Evolutionary conservation across 2,888 invertebrate genomes (phyloP), one percentile per base, ranked within the genome.

Genomic region (Eulithis testata): DNA sequence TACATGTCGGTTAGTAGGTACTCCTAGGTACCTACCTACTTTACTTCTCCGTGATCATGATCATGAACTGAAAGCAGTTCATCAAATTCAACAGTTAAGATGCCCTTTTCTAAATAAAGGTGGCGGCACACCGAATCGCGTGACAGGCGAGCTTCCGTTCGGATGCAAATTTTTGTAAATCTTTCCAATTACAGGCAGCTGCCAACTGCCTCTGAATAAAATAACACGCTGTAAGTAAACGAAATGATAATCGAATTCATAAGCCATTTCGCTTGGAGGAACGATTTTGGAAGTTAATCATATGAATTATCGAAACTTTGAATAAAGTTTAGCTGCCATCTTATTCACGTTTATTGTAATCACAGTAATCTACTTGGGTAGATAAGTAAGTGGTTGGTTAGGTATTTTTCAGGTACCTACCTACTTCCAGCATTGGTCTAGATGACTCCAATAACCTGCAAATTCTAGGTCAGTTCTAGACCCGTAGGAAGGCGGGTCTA

Each of bases 101-200:
- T 64, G 58, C 54, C 52, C 49, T 12, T 61, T 47, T 40, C 36
- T 27, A 60, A 59, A 57, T 57, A 58, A 66, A 66, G 55, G 44
- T 60, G 54, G 49, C 21, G 51, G 31, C 53, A 63, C 65, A 63
- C 52, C 14, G 36, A 54, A 62, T 69, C 63, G 68, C 71, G 66
- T 69, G 67, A 59, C 58, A 37, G 44, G 27, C 51, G 49, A 47
- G 68, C 66, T 73, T 73, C 73, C 73, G 73, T 66, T 69, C 63
- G 11, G 73, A 86, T 88, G 87, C 81, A 84, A 85, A 84, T 88
- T 85, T 83, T 78, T 69, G 76, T 72, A 81, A 88, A 88, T 87
- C 86, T 81, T 73, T 76, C 78, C 79, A 85, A 85, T 84, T 82
- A 82, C 77, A 79, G 80, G 86, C 89, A 89, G 88, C 88, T 88